Base-by-base conservation (phyloP, 92 coral and sea anemone genomes). In the Heteractis magnifica region DNA sequence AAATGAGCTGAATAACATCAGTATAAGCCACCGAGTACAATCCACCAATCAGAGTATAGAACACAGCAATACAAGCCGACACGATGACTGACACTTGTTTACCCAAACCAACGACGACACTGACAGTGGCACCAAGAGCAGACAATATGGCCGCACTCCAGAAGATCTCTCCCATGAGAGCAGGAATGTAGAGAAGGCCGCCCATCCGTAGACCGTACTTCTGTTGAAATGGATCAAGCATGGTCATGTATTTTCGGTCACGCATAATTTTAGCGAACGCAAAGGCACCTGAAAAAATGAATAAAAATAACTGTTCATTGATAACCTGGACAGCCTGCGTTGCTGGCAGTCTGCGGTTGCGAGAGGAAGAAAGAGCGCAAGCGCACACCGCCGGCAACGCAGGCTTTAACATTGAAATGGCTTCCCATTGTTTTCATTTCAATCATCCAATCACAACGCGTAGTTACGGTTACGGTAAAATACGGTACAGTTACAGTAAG, bases 151-250 rank as follows among this genome's bases (percentile, higher is more conserved):
- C 97, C 0, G 94, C 94, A 9, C 93, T 91, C 98, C 98, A 95
- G 82, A 95, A 95, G 75, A 95, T 91, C 80, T 95, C 98, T 1
- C 97, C 98, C 71, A 95, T 80, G 51, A 95, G 85, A 8, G 98
- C 98, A 9, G 98, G 98, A 10, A 95, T 93, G 91, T 90, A 95
- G 52, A 95, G 84, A 34, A 95, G 89, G 3, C 98, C 97, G 8
- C 98, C 98, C 98, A 95, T 93, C 52, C 93, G 88, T 51, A 83
- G 56, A n/a, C 98, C 98, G 86, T 91, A 95, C 82, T 88, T 89
- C 26, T 95, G 88, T 75, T 95, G 98, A 60, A 95, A 95, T 8
- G 98, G 98, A 70, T 95, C 98, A 26, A 95, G 76, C 98, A 95
- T 95, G 4, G 98, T 95, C 48, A 95, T 83, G 88, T 95, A 95